Base-by-base conservation (phyloP, 2,797 vertebrate species). In the Xiphorhynchus erythropygius region DNA sequence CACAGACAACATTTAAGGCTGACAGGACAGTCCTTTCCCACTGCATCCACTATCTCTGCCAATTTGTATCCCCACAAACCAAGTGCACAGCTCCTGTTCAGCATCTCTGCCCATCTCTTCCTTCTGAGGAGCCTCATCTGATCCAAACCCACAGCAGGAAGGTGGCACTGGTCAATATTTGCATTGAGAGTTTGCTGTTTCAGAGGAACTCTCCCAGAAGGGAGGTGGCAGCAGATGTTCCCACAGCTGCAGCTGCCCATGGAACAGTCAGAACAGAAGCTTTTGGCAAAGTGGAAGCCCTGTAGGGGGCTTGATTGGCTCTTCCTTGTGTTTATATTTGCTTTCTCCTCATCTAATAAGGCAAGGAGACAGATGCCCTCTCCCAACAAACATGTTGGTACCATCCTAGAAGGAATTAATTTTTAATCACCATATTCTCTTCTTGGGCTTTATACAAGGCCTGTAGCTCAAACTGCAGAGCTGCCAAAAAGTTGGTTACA, bases 221-320 rank as follows among this genome's bases (percentile, higher is more conserved):
- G 62, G 42, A 13, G 42, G 74, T 37, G 52, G 55, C 46, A 92
- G 80, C 97, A 98, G 97, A 94, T 96, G 94, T 23, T 52, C 7
- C 62, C 83, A 27, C 97, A 97, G 97, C 97, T 97, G 96, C 89
- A 94, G n/a, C 53, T 96, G 85, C 75, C 84, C 46, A 14, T 18
- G 8, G 62, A 89, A 73, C 82, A 80, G 82, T 25, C 85, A 80
- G 74, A 44, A 55, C 49, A 83, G 90, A 73, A 78, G 92, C 84
- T 93, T 18, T 95, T 97, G 97, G 95, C 96, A 92, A 83, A 21
- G 41, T 8, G 8, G 74, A 56, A 60, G 69, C 56, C 55, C 70
- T 19, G 18, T 3, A 59, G 35, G 76, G 94, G 67, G 87, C 49
- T 81, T 37, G 28, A 7, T 22, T 96, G 84, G 87, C 74, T 96